Percentiles rank a stretch among this genome's conserved stretches.
Conservation (phyloP, 2,888 invertebrate genomes). For the Spisula solida region DNA sequence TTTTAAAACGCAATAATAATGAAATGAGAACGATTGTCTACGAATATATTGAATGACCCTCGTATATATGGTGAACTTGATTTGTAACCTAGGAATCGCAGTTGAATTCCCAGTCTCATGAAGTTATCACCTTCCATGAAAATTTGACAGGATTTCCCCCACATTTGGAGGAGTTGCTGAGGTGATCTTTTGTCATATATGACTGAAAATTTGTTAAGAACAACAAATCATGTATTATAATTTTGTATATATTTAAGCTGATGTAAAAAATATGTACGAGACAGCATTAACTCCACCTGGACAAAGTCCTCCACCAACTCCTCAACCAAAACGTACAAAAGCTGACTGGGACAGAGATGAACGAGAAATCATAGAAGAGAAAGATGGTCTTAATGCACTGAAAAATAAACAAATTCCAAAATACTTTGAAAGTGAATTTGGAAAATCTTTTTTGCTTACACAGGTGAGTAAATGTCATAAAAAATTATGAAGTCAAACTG, state of each 20-base stretch:
- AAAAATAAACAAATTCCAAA: slow-evolving; percentile 83
- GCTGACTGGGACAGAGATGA: slow-evolving; percentile 86
- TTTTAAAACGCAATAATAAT: too few relatives aligned
- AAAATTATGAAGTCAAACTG: not conserved
- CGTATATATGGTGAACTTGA: too few relatives aligned
- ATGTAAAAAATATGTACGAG: slow-evolving; percentile 84
- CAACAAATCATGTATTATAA: too few relatives aligned
- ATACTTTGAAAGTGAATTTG: slow-evolving; percentile 87
- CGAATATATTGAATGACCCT: too few relatives aligned
- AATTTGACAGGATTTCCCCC: too few relatives aligned
- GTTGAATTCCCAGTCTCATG: too few relatives aligned
- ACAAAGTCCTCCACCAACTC: slow-evolving; percentile 84
- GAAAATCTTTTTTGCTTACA: slow-evolving; percentile 85
- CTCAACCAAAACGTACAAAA: slow-evolving; percentile 82
- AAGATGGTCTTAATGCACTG: slow-evolving; percentile 79
- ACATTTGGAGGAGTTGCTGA: too few relatives aligned
- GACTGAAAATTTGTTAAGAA: too few relatives aligned
- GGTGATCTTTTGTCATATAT: too few relatives aligned
- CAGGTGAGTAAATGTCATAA: slow-evolving; percentile 74
- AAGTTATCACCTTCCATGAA: too few relatives aligned
- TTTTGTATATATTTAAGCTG: slow-evolving; percentile 73
- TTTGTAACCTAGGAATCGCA: too few relatives aligned
- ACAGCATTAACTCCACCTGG: slow-evolving; percentile 81
- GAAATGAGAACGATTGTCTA: too few relatives aligned
- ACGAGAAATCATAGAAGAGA: slow-evolving; percentile 82